Evolutionary conservation across 30 jellyfish, hydroid and myxozoan genomes (phyloP).

Genomic region (Cassiopea xamachana): DNA sequence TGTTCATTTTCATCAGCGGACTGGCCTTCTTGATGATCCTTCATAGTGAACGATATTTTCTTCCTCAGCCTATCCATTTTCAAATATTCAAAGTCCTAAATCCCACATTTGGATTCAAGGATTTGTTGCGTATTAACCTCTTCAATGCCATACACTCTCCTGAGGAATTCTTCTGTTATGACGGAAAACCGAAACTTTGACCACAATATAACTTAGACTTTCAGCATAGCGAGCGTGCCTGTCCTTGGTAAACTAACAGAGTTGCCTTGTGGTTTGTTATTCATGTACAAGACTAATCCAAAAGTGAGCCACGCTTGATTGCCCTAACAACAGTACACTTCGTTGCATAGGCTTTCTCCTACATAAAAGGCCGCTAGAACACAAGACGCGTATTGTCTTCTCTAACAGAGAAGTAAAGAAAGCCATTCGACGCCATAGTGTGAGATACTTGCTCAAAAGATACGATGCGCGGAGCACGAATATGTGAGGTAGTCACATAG

Average conservation of each 20-base stretch:
- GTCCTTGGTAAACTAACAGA: slow-evolving; percentile 55
- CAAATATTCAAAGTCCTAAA: slow-evolving; percentile 48
- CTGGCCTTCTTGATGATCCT: slow-evolving; percentile 40
- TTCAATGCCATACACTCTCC: slow-evolving; percentile 10
- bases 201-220: slow-evolving; percentile 52
- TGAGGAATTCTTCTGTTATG: slow-evolving; percentile 46
- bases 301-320: slow-evolving; percentile 48
- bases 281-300: slow-evolving; percentile 54
- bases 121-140: slow-evolving; percentile 48
- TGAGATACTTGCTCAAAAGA: slow-evolving; percentile 20
- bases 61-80: slow-evolving; percentile 69
- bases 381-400: slow-evolving; percentile 40
- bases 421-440: slow-evolving; percentile 56
- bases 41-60: slow-evolving; percentile 55
- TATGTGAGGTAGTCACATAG: background rate
- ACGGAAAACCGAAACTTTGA: slow-evolving; percentile 42
- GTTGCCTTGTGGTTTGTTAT: slow-evolving; percentile 68
- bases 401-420: slow-evolving; percentile 46
- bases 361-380: slow-evolving; percentile 19
- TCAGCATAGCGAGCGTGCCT: slow-evolving; percentile 46
- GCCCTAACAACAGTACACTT: slow-evolving; percentile 55
- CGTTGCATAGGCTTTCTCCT: slow-evolving; percentile 22
- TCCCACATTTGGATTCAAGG: slow-evolving; percentile 54
- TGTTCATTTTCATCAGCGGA: slow-evolving; percentile 23
- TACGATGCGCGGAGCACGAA: slow-evolving; percentile 6